Base-by-base conservation (phyloP, 2,888 invertebrate species). In the Phyllotreta striolata region DNA sequence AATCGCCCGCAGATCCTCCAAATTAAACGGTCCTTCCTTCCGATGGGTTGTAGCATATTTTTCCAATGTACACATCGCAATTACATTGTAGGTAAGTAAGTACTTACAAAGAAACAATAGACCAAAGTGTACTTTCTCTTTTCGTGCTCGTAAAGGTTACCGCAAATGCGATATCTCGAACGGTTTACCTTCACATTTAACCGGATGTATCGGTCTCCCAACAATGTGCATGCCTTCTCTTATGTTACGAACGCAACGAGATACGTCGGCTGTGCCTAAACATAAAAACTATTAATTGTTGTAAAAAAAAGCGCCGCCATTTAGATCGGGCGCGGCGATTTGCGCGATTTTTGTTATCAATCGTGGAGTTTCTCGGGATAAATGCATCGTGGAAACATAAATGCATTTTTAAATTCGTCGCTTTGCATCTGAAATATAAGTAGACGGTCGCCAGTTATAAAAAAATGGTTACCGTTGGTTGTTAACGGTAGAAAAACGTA, bases 131-230 rank as follows among this genome's bases (percentile, higher is more conserved):
- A 57, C 64, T 64, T 64, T 64, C 64, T 64, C 64, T 61, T 64
- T 64, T 62, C 43, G 13, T 52, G 40, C 56, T 54, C 24, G 52
- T 54, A 64, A 64, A 64, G 64, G 64, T 64, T 64, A 61, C 61
- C 51, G 49, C 56, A 44, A 62, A 44, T 56, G 13, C 49, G 55
- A 62, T 62, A 62, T 49, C 60, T 64, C 56, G 43, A 64, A 55
- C 56, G 52, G 14, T 38, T 63, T 61, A 64, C 64, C 61, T 64
- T 64, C 64, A 64, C 64, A 64, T 64, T 64, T 57, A 56, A 54
- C 44, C 51, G 56, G 64, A 51, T 55, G 44, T 62, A 57, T 47
- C n/a, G 34, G 49, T 39, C 60, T 59, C 34, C 51, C n/a, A 49
- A 35, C 58, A 39, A 58, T 6, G 34, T 41, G 40, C 41, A 34